These are phyloP conservation scores for Myiothlypis chrysogaster DNA, from an alignment of 2,797 vertebrate genomes.

Conservation along the genomic window DNA sequence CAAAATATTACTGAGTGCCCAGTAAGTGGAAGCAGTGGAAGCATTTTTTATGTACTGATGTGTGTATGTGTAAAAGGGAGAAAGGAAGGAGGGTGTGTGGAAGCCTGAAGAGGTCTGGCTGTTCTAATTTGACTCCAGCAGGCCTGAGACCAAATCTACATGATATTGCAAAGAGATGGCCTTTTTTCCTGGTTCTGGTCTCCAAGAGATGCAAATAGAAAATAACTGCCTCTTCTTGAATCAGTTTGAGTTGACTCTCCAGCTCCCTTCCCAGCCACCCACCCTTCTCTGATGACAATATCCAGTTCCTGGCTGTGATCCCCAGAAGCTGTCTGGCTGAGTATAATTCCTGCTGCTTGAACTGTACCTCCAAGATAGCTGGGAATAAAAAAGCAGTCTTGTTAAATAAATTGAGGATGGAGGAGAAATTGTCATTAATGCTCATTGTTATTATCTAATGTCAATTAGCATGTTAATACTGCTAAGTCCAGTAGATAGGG, in stretches of 20 bases:
- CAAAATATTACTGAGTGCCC: slow-evolving; percentile 96
- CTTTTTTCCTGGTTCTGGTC: not conserved
- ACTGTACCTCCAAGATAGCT: not conserved
- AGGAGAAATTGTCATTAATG: slow-evolving; percentile 6
- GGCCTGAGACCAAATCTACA: not conserved
- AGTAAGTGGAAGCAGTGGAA: slow-evolving; percentile 75
- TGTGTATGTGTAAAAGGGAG: not conserved
- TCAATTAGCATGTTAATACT: slow-evolving; percentile 31
- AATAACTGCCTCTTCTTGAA: not conserved
- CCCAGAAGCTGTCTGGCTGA: not conserved
- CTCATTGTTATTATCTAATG: not conserved
- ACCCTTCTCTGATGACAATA: not conserved
- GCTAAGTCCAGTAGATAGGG: not conserved
- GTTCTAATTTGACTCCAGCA: not conserved
- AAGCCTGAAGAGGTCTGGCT: not conserved
- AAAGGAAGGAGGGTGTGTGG: not conserved
- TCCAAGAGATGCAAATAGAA: not conserved
- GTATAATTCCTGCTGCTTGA: slow-evolving; percentile 2
- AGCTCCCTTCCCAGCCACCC: not conserved
- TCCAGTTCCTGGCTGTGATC: not conserved
- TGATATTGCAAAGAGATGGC: not conserved
- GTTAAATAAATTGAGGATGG: not conserved
- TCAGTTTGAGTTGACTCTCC: not conserved
- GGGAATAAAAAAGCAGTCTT: not conserved
- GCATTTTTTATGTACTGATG: not conserved